Evolutionary conservation across 1,140 invertebrate genomes (phyloP), one percentile per base, ranked within the genome.

Genomic region (Drosophila setifemur): DNA sequence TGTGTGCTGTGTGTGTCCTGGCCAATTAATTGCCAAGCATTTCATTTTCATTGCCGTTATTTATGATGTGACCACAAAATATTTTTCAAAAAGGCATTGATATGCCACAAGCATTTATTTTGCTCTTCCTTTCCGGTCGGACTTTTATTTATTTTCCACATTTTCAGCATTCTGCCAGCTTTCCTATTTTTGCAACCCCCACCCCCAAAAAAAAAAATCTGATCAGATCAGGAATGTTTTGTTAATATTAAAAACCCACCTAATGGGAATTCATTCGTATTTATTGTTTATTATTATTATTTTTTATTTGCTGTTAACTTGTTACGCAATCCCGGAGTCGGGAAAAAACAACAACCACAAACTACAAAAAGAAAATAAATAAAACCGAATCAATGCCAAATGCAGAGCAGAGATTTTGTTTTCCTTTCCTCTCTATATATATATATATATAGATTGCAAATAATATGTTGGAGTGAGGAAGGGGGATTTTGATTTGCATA

Each of bases 11-110:
- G 35, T 44, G 53, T 75, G 64, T 67, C 53, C 48, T 63, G 57
- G 68, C 61, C 73, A 82, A 67, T 83, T 83, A 82, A 82, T 83
- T 82, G 78, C 61, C 58, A 55, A 43, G 68, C 78, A 76, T 82
- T 82, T 76, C 67, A 82, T 81, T 81, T 81, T 54, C 77, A 75
- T 72, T 72, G 69, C 73, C 39, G 57, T 83, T 83, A 83, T 83
- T 83, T 83, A 83, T 76, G 79, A 70, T 55, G 48, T 73, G 61
- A 70, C 73, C 78, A 69, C 78, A 82, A 83, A 83, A 82, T 81
- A 76, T 73, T 42, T 73, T 73, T 53, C 23, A 52, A 70, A 66
- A 69, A 43, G 42, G 35, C 73, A 83, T 78, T 83, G 73, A 83
- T 82, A 73, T 55, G 43, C 40, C 63, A 42, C 63, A 60, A 45